phyloP scores from a whole-genome alignment of 2,888 invertebrate species.

The Anarsia innoxiella region DNA sequence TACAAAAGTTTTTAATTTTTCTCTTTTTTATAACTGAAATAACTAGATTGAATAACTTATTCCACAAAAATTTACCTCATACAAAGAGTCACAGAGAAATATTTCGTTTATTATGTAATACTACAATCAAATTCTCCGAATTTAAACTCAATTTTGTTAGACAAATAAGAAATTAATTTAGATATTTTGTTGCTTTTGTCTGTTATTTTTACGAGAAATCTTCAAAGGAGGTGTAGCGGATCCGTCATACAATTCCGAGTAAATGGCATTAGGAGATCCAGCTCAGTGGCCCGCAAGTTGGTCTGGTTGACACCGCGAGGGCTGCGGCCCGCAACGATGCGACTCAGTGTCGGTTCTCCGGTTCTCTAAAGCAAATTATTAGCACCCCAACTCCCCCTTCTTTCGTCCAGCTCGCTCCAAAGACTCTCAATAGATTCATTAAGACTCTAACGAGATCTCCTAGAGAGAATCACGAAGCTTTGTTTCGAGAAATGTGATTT shows the following conservation, averaged over 20 bases:
- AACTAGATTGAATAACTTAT: too few relatives aligned
- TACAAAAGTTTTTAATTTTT: too few relatives aligned
- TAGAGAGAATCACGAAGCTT: slow-evolving; percentile 65
- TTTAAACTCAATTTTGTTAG: too few relatives aligned
- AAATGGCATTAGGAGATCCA: slow-evolving; percentile 47
- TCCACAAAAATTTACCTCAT: too few relatives aligned
- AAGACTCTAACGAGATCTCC: slow-evolving; percentile 70
- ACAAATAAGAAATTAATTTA: too few relatives aligned
- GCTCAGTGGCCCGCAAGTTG: slow-evolving; percentile 43
- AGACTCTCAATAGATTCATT: slow-evolving; percentile 73
- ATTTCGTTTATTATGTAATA: too few relatives aligned
- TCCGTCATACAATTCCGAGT: slow-evolving; percentile 25
- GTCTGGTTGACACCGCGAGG: slow-evolving; percentile 8
- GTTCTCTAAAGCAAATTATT: slow-evolving; percentile 65
- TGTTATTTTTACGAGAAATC: too few relatives aligned
- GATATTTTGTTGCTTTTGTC: too few relatives aligned
- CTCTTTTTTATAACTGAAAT: too few relatives aligned
- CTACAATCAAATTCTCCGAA: too few relatives aligned
- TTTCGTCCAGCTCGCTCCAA: slow-evolving; percentile 58
- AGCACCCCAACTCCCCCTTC: slow-evolving; percentile 46
- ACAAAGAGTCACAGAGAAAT: too few relatives aligned
- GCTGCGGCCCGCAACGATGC: too few relatives aligned
- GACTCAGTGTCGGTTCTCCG: neutral
- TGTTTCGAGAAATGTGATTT: slow-evolving; percentile 68
- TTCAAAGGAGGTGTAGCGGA: neutral